These are phyloP conservation scores for Pseudocheirus occidentalis DNA, from an alignment of 2,797 vertebrate species.

Conservation along the genomic window DNA sequence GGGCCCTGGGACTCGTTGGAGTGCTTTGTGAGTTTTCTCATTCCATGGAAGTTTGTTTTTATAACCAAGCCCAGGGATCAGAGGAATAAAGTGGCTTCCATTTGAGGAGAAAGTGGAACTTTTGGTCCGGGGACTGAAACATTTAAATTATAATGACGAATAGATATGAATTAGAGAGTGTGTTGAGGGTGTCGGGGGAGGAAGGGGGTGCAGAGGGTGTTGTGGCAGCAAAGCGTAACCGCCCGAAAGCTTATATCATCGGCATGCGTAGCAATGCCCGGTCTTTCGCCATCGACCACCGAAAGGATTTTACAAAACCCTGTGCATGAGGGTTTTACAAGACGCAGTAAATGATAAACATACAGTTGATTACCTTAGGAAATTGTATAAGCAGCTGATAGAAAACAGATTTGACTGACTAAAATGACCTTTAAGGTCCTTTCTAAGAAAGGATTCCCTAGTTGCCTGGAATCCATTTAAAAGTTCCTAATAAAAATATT, in stretches of 20 bases:
- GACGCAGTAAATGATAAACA: neutral
- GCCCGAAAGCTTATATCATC: too few species aligned
- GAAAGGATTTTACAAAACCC: neutral
- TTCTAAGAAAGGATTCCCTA: neutral
- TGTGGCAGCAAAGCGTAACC: too few species aligned
- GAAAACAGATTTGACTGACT: neutral
- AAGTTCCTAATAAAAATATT: too few species aligned
- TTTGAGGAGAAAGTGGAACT: slow-evolving; percentile 22
- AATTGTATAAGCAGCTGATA: slow-evolving; percentile 8
- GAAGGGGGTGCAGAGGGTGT: too few species aligned
- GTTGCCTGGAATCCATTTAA: neutral
- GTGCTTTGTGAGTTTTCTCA: neutral
- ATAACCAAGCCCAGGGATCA: slow-evolving; percentile 21
- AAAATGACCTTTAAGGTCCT: neutral
- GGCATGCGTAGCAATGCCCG: neutral
- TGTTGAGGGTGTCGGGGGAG: neutral
- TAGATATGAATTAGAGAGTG: neutral
- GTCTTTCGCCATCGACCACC: neutral
- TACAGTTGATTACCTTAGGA: neutral
- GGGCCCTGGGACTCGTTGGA: neutral
- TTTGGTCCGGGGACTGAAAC: neutral
- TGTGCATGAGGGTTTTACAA: too few species aligned
- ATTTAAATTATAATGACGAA: slow-evolving; percentile 1
- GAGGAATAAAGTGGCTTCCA: neutral
- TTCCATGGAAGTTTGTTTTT: slow-evolving; percentile 22